Percentiles rank a stretch among this genome's conserved stretches.
phyloP scores from a whole-genome alignment of 2,797 vertebrate species.

The Leptatherina wallacei region DNA sequence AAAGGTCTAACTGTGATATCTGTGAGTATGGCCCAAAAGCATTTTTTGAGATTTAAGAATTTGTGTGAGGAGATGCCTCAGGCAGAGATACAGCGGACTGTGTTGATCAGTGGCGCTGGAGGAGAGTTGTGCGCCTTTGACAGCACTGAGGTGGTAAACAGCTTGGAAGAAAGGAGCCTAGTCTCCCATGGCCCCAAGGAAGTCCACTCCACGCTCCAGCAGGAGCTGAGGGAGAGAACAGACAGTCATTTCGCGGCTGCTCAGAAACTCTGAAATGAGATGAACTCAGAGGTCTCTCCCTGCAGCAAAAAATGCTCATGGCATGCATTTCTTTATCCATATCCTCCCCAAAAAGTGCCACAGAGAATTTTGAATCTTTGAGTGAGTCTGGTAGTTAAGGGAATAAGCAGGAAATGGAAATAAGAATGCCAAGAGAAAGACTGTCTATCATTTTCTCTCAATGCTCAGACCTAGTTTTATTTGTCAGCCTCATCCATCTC shows the following conservation, averaged over 20 bases:
- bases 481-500: conserved; percentile 63
- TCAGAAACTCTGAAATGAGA: conserved; percentile 77
- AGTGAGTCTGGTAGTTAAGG: conserved; percentile 61
- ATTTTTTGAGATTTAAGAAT: conserved; percentile 25
- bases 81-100: conserved; percentile 49
- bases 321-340: conserved; percentile 63
- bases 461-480: conserved; percentile 67
- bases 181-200: conserved; percentile 61
- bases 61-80: conserved; percentile 31
- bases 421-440: conserved; percentile 63
- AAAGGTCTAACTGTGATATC: conserved; percentile 43
- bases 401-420: conserved; percentile 67
- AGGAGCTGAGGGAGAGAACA: conserved; percentile 53
- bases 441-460: conserved; percentile 74
- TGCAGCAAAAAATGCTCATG: conserved; percentile 62
- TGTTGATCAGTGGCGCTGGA: conserved; percentile 59
- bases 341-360: conserved; percentile 70
- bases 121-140: conserved; percentile 59
- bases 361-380: conserved; percentile 72
- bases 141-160: conserved; percentile 64
- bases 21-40: conserved; percentile 35
- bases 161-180: conserved; percentile 59
- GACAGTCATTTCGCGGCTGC: conserved; percentile 63
- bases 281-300: conserved; percentile 73
- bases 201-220: conserved; percentile 61